phyloP scores from a whole-genome alignment of 2,888 invertebrate genomes.

The Rosalia funebris region DNA sequence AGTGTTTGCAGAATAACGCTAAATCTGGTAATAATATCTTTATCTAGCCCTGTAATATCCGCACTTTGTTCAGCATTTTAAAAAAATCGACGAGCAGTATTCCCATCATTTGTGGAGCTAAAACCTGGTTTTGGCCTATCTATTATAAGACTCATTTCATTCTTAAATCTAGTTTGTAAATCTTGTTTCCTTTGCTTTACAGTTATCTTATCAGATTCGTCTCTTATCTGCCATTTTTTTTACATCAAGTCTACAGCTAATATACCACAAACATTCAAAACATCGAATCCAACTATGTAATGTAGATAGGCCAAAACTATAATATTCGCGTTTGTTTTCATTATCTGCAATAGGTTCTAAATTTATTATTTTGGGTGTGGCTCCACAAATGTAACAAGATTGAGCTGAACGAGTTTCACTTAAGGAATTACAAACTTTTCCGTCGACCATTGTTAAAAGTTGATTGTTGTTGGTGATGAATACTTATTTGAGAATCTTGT shows the following conservation, averaged over 20 bases:
- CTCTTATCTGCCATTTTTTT: constrained; percentile 26
- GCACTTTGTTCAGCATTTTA: neutral
- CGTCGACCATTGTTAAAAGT: neutral
- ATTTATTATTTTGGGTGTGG: neutral
- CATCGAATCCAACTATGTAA: constrained; percentile 24
- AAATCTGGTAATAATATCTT: constrained; percentile 1
- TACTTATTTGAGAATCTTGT: neutral
- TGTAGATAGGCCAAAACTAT: constrained; percentile 13
- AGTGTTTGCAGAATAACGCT: neutral
- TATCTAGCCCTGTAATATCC: neutral
- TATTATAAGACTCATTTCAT: constrained; percentile 4
- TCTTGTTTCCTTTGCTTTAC: constrained; percentile 17
- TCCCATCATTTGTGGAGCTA: constrained; percentile 12
- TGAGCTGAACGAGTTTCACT: neutral
- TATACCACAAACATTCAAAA: constrained; percentile 21
- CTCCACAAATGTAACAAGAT: neutral
- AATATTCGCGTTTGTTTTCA: neutral
- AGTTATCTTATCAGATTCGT: constrained; percentile 9
- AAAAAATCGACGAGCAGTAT: constrained; percentile 20
- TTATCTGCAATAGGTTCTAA: neutral
- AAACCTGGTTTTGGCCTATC: constrained; percentile 18
- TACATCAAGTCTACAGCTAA: constrained; percentile 12
- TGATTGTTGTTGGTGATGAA: neutral
- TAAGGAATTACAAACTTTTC: neutral
- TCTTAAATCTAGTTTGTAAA: constrained; percentile 15